Conservation (phyloP, 2,797 vertebrate species). For the Alca torda region DNA sequence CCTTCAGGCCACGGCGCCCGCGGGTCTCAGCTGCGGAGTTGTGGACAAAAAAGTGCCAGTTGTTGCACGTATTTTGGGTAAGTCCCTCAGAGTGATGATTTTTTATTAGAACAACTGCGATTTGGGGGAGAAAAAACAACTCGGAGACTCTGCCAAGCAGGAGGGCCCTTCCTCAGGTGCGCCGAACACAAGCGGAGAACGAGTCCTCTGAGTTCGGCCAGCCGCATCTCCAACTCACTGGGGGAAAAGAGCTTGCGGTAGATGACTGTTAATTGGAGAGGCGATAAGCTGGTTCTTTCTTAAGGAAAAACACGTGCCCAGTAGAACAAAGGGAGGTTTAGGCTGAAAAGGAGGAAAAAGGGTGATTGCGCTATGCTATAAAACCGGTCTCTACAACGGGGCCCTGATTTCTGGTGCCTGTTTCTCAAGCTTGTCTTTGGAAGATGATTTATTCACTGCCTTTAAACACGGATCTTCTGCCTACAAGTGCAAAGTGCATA, state of each 20-base stretch:
- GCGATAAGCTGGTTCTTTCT: not conserved
- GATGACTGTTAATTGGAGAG: not conserved
- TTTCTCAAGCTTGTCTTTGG: not conserved
- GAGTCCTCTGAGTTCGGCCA: not conserved
- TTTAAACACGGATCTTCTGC: not conserved
- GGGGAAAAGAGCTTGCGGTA: not conserved
- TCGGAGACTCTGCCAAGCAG: not conserved
- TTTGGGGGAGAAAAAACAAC: not conserved
- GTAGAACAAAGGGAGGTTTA: not conserved
- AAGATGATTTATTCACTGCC: not conserved
- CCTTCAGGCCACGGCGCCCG: not conserved
- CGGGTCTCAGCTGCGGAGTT: not conserved
- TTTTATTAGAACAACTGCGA: not conserved
- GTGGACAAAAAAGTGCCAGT: not conserved
- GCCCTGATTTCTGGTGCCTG: not conserved
- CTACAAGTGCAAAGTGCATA: not conserved
- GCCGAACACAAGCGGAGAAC: rapidly evolving
- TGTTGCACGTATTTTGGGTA: not conserved
- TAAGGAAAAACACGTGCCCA: not conserved
- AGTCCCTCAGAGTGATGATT: not conserved
- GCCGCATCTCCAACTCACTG: not conserved
- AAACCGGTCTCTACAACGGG: not conserved
- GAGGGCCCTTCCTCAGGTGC: not conserved
- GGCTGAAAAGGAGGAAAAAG: not conserved
- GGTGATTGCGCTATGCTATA: not conserved